Evolutionary conservation across 2,797 vertebrate species (phyloP).

Genomic region (Tapirus indicus): DNA sequence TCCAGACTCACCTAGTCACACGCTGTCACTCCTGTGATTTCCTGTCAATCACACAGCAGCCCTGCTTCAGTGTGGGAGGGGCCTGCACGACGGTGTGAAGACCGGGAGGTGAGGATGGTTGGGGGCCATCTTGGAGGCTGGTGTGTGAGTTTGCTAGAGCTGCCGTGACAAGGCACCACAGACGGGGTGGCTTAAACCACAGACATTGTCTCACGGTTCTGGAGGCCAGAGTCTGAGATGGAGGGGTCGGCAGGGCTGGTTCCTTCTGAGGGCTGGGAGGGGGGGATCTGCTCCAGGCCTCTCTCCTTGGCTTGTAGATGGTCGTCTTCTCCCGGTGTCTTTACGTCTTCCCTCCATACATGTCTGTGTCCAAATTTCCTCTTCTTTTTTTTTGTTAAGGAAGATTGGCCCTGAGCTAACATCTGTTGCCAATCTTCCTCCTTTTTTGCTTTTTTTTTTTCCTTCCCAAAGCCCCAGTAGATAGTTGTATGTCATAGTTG

Average conservation of each 20-base stretch:
- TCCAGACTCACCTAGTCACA: accelerated
- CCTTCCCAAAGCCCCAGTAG: too few species aligned
- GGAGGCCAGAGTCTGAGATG: neutral
- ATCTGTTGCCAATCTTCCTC: too few species aligned
- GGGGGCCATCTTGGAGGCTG: neutral
- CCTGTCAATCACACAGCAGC: neutral
- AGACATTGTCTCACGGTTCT: neutral
- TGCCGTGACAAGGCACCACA: neutral
- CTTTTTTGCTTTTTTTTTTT: too few species aligned
- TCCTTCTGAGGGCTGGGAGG: neutral
- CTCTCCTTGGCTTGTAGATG: neutral
- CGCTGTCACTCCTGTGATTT: neutral
- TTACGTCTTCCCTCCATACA: neutral
- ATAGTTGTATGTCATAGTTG: too few species aligned
- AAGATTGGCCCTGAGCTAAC: too few species aligned
- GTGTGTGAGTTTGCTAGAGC: neutral
- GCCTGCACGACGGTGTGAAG: accelerated
- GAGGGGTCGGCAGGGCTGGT: neutral
- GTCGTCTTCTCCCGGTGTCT: too few species aligned
- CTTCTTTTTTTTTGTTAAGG: neutral
- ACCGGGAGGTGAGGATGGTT: accelerated
- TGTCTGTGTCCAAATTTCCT: neutral
- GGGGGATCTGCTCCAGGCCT: neutral
- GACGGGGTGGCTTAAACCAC: neutral
- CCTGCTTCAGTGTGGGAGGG: neutral